A percentile compares a stretch with the other conserved stretches of the same genome.
phyloP scores from a whole-genome alignment of 2,113 vertebrate genomes.

The Mobula birostris region DNA sequence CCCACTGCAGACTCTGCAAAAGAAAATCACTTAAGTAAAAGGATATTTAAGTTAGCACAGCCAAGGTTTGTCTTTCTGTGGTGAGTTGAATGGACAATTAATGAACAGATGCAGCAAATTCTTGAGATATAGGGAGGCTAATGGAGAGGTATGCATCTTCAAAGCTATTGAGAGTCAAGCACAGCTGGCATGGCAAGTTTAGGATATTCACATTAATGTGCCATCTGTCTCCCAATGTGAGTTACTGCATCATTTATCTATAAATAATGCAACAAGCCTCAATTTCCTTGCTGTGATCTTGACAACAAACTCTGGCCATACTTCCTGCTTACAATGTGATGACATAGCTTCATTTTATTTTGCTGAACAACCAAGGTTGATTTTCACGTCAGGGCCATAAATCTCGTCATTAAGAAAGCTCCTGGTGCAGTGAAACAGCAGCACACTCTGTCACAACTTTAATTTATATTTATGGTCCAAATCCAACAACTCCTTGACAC shows the following conservation, averaged over 20 bases:
- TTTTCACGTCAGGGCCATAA: background rate
- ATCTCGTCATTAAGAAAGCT: background rate
- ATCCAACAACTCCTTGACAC: background rate
- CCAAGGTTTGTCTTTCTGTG: background rate
- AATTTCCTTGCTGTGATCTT: background rate
- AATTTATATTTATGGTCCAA: background rate
- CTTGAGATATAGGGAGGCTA: background rate
- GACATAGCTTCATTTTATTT: background rate
- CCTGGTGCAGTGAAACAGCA: background rate
- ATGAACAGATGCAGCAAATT: background rate
- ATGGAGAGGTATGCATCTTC: background rate
- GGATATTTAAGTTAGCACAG: background rate
- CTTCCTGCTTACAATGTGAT: background rate
- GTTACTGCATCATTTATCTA: background rate
- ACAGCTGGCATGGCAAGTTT: background rate
- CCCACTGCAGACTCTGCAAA: no score
- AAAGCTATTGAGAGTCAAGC: background rate
- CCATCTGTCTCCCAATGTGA: background rate
- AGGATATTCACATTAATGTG: background rate
- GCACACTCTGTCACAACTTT: background rate
- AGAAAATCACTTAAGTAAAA: background rate
- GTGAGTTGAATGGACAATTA: background rate
- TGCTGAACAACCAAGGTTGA: background rate
- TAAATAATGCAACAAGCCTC: background rate
- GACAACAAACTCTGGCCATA: background rate